Evolutionary conservation across 2,797 vertebrate genomes (phyloP), one percentile per base, ranked within the genome.

Genomic region (Manis crassicaudata): DNA sequence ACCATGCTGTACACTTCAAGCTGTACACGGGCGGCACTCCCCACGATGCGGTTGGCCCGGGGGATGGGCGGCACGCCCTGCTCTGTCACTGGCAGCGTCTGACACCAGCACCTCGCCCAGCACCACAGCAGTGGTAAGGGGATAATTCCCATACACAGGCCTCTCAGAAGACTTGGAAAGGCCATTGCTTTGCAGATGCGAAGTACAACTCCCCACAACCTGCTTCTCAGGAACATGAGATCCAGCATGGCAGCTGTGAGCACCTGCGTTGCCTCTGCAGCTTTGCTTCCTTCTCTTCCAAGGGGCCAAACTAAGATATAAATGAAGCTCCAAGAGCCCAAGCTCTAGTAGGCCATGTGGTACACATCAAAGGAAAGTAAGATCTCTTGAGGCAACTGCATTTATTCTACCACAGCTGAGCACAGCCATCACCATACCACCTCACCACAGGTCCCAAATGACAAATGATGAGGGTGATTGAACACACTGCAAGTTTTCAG

Each of bases 401-500:
- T 96, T 97, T 97, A 95, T 56, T 92, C 73, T 60, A 63, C 80
- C 65, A 46, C 72, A 88, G 88, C 37, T 97, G 88, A 65, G 20
- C 43, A 62, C 68, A 94, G 93, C 85, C 90, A 92, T 68, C 46
- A 87, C 79, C 80, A 95, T 75, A 72, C 90, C 90, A 63, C 90
- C 92, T 98, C 96, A 97, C 63, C 70, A 76, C 96, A 95, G 96
- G 92, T 90, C 94, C 92, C 95, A 92, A 98, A 97, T 89, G 90
- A 98, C 97, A 83, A 85, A 77, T 79, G 90, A 83, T 96, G 95
- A 96, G 96, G 97, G 85, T 86, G 93, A 96, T 97, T 97, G 95
- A 98, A 96, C 43, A 94, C 40, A 67, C 97, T 27, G 95, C 72
- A 97, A 96, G 92, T 94, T 98, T 98, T 96, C 97, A 95, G 96